These are phyloP conservation scores for Cyprinodon tularosa DNA, from an alignment of 2,113 vertebrate genomes.

Conservation along the genomic window DNA sequence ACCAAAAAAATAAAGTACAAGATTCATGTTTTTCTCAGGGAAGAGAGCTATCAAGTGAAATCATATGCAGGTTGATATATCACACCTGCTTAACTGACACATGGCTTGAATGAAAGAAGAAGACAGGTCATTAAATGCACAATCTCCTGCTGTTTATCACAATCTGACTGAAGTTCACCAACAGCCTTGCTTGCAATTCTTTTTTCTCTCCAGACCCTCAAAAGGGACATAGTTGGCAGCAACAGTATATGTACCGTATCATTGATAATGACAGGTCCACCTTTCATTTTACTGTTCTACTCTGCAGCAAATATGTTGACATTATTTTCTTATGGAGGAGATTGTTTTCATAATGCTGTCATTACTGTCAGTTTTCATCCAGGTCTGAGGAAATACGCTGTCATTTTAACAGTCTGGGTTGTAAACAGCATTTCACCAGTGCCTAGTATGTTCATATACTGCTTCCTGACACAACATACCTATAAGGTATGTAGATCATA, in stretches of 20 bases:
- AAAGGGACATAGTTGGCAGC: conserved; percentile 33
- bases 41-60: conserved; percentile 35
- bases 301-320: conserved; percentile 19
- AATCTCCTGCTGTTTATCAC: conserved; percentile 36
- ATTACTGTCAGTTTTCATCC: conserved; percentile 29
- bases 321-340: conserved; percentile 31
- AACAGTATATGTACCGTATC: conserved; percentile 55
- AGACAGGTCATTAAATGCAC: conserved; percentile 32
- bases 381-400: conserved; percentile 10
- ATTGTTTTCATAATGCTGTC: conserved; percentile 42
- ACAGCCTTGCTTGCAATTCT: not conserved
- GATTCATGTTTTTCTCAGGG: conserved; percentile 18
- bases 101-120: conserved; percentile 23
- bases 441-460: not conserved
- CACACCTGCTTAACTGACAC: conserved; percentile 57
- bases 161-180: conserved; percentile 17
- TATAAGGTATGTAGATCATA: not conserved
- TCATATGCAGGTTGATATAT: conserved; percentile 41
- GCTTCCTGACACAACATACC: not conserved
- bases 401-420: conserved; percentile 15
- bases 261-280: conserved; percentile 52
- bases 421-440: conserved; percentile 4
- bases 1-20: conserved; percentile 21
- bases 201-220: conserved; percentile 10
- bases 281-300: conserved; percentile 55